A percentile compares a stretch with the other conserved stretches of the same genome.
Conservation (phyloP, 2,888 invertebrate genomes). For the Protonemura montana region DNA sequence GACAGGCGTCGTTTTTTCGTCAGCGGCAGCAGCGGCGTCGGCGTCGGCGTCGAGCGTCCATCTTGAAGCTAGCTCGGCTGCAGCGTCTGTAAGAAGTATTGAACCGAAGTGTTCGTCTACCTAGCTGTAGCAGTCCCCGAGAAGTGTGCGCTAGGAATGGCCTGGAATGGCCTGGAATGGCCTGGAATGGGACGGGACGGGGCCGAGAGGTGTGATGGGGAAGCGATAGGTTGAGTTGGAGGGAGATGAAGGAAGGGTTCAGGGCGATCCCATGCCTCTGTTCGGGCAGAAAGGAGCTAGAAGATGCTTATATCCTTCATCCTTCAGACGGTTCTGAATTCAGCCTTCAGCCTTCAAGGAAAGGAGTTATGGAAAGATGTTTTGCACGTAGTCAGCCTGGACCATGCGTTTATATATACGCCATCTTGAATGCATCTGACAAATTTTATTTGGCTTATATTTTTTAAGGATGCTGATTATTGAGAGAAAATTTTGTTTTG, state of each 20-base stretch:
- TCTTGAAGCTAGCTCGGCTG: slow-evolving; percentile 45
- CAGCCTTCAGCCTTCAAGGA: slow-evolving; percentile 42
- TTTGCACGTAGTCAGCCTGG: background rate
- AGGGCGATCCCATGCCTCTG: background rate
- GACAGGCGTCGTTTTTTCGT: slow-evolving; percentile 37
- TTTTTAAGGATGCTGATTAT: background rate
- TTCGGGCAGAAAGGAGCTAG: slow-evolving; percentile 14
- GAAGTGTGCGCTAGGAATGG: slow-evolving; percentile 34
- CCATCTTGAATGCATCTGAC: slow-evolving; percentile 10
- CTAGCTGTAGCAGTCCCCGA: slow-evolving; percentile 40
- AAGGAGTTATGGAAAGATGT: slow-evolving; percentile 42
- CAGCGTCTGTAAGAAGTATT: slow-evolving; percentile 49
- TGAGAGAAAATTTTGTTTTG: too few species aligned
- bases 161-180: slow-evolving; percentile 26
- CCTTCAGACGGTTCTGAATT: too few species aligned
- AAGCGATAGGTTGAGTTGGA: slow-evolving; percentile 30
- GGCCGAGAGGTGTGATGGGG: slow-evolving; percentile 32
- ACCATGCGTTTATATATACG: background rate
- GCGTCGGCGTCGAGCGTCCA: slow-evolving; percentile 47
- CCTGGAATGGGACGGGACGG: slow-evolving; percentile 36
- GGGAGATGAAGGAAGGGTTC: slow-evolving; percentile 28
- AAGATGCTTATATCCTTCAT: slow-evolving; percentile 7
- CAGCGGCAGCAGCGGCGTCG: background rate
- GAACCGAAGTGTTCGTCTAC: slow-evolving; percentile 47
- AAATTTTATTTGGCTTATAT: background rate